Base-by-base conservation (phyloP, 2,888 invertebrate genomes). In the Temnothorax ravouxi region DNA sequence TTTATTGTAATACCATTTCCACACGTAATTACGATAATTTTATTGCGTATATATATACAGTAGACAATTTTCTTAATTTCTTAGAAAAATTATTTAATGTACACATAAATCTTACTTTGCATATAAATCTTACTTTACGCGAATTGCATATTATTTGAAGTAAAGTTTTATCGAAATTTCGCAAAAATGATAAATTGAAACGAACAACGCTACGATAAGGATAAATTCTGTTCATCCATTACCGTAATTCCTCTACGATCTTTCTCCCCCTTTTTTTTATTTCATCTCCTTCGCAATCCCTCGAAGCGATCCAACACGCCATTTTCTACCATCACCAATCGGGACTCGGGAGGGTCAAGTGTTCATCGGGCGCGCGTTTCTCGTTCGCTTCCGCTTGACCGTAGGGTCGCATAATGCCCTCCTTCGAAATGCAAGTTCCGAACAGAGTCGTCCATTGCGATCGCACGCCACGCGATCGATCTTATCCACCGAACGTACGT, bases 361-460 rank as follows among this genome's bases (percentile, higher is more conserved):
- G 76, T 84, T 76, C 88, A 86, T 88, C 86, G 74, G 44, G 66
- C 82, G 86, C 84, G 66, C 82, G 86, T 86, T 75, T 76, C 80
- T 59, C 72, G 71, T 84, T 79, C 84, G 69, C 84, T 71, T 52
- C 52, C 61, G 61, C 52, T 64, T 74, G 83, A 66, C 74, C 79
- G 69, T 69, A 67, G 62, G 69, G 59, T 79, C 77, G 81, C 87
- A 83, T 84, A 82, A 85, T 87, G 82, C 69, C 72, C 83, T 86
- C 77, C 77, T 88, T 89, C 50, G 56, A 52, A 85, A 86, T 88
- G 84, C 84, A 83, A 84, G 75, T 62, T 54, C 62, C 71, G 75
- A 82, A 83, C 84, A 83, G 56, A 71, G 81, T 84, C 79, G 83
- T 84, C 83, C 69, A 85, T 88, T 54, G 84, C 76, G 13, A 69